Conservation (phyloP, 2,797 vertebrate genomes). For the Alcedo atthis region DNA sequence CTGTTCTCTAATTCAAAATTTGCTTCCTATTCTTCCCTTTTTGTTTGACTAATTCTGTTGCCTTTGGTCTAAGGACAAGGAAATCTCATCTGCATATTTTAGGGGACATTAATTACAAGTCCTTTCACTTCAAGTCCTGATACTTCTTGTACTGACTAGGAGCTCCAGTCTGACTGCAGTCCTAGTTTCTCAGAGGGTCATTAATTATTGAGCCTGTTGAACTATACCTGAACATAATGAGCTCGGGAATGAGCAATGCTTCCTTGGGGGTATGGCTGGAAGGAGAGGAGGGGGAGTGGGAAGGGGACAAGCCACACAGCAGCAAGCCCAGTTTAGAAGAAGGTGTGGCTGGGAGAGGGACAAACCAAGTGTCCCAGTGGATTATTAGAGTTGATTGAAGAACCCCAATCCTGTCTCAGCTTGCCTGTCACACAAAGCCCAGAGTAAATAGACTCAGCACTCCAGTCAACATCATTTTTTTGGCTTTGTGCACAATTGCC, state of each 20-base stretch:
- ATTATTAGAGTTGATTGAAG: not conserved
- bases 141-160: not conserved
- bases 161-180: not conserved
- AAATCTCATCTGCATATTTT: not conserved
- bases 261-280: not conserved
- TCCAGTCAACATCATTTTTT: not conserved
- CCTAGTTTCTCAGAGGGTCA: not conserved
- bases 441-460: not conserved
- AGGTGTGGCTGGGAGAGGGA: not conserved
- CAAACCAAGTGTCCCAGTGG: not conserved
- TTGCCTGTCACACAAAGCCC: not conserved
- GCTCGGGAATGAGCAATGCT: not conserved
- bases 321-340: not conserved
- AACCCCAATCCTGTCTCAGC: not conserved
- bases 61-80: conserved; percentile 26
- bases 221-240: not conserved
- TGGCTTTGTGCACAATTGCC: not conserved
- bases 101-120: not conserved
- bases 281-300: not conserved
- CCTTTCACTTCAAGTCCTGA: not conserved
- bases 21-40: not conserved
- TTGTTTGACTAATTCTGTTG: not conserved
- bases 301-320: not conserved
- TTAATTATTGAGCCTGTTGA: conserved; percentile 42
- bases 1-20: conserved; percentile 14